Base-by-base conservation (phyloP, 1,140 invertebrate genomes). In the Apis laboriosa region DNA sequence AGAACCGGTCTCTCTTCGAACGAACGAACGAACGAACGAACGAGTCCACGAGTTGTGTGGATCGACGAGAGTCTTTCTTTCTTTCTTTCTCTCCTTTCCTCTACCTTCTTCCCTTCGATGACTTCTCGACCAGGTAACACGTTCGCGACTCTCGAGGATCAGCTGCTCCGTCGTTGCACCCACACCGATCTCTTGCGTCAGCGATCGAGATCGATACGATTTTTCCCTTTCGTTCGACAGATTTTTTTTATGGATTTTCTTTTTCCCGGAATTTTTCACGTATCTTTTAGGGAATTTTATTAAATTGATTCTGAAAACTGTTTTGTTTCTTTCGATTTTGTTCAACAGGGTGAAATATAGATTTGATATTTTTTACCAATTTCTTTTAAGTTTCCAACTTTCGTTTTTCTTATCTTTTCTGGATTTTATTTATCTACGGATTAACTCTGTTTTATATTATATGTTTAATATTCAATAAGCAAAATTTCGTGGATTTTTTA, bases 1-100 rank as follows among this genome's bases (percentile, higher is more conserved):
- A 85, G 76, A 88, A 88, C 87, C 87, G 86, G 87, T 89, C 87
- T 71, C 9, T 13, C 64, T 28, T 53, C 56, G 67, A 70, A 55
- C 77, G 72, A 77, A 78, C 61, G 58, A 60, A 24, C 56, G 67
- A 70, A 55, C 77, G 72, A 77, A 78, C 61, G 58, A 60, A 24
- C 67, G 49, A 24, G 24, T 24, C 24, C 24, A 24, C 24, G 24
- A 24, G 24, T 24, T 24, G 24, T 55, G 28, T 24, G 34, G 58
- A 72, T 61, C 80, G 61, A 86, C 75, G 60, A 56, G 55, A 60
- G 28, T 64, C 28, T 13, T 9, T 63, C 61, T 63, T 24, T 58
- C 63, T 58, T 19, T 58, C 55, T 72, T n/a, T 49, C 17, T 49
- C 34, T 74, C 1, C 28, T 51, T 55, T 9, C 28, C 12, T 28